Conservation (phyloP, 2,797 vertebrate genomes). For the Margarornis squamiger region DNA sequence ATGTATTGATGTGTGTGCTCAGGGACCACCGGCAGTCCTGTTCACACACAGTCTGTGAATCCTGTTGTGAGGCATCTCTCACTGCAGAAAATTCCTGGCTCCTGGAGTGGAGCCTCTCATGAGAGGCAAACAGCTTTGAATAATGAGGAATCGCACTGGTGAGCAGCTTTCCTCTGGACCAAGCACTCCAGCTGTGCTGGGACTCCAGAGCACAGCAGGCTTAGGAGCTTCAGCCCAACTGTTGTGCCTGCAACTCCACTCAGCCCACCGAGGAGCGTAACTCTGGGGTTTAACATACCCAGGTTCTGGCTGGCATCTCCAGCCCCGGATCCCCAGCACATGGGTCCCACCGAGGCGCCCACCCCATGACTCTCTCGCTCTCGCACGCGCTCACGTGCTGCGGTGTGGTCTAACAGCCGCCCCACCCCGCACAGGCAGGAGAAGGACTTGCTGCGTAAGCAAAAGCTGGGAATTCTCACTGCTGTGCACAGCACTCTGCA, state of each 20-base stretch:
- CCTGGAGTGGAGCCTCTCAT: neutral
- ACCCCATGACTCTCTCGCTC: neutral
- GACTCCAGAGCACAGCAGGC: neutral
- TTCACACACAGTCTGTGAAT: rapidly evolving
- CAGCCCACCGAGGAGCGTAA: rapidly evolving
- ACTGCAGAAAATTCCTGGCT: neutral
- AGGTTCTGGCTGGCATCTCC: neutral
- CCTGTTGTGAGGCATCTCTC: neutral
- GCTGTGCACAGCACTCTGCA: neutral
- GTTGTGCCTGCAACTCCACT: neutral
- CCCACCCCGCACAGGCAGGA: slow-evolving; percentile 58
- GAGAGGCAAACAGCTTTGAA: neutral
- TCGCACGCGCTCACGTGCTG: neutral
- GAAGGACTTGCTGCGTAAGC: slow-evolving; percentile 68
- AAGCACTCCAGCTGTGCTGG: neutral
- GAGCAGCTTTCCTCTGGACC: neutral
- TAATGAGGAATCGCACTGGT: rapidly evolving
- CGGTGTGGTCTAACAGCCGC: slow-evolving; percentile 35
- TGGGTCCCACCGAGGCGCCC: rapidly evolving
- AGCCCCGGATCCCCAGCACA: rapidly evolving
- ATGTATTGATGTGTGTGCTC: rapidly evolving
- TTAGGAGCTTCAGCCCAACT: neutral
- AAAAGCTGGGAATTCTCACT: slow-evolving; percentile 47
- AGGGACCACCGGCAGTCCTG: neutral
- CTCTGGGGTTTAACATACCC: rapidly evolving